A percentile compares a stretch with the other conserved stretches of the same genome.
Evolutionary conservation across 2,113 vertebrate species (phyloP).

Genomic region (Alouatta palliata): DNA sequence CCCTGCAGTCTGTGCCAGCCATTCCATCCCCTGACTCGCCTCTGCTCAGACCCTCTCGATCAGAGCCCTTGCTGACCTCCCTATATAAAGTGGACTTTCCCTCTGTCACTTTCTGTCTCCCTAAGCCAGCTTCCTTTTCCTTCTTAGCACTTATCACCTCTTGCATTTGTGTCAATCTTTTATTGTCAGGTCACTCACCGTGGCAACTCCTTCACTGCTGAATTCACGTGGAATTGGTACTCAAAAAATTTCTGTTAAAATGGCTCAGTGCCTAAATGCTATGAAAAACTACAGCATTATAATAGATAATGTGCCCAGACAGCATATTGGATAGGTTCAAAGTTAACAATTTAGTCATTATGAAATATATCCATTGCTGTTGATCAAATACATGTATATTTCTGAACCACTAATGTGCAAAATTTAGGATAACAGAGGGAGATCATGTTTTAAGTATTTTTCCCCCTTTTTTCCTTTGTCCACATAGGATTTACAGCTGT

Average conservation of each 20-base stretch:
- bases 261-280: neutral
- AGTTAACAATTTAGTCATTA: neutral
- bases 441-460: neutral
- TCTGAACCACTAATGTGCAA: neutral
- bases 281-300: neutral
- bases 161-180: neutral
- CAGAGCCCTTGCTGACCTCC: neutral
- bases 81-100: neutral
- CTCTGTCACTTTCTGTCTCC: neutral
- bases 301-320: neutral
- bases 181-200: neutral
- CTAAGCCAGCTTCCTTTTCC: neutral
- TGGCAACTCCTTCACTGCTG: neutral
- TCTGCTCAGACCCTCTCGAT: no score
- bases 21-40: accelerated
- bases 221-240: accelerated
- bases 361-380: neutral
- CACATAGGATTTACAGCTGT: slow-evolving; percentile 90
- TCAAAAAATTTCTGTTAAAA: neutral
- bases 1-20: neutral
- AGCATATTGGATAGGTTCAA: neutral
- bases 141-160: neutral
- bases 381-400: accelerated
- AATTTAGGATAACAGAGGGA: neutral
- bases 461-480: neutral